These are phyloP conservation scores for Burhinus oedicnemus DNA, from an alignment of 2,113 vertebrate genomes.

Conservation along the genomic window DNA sequence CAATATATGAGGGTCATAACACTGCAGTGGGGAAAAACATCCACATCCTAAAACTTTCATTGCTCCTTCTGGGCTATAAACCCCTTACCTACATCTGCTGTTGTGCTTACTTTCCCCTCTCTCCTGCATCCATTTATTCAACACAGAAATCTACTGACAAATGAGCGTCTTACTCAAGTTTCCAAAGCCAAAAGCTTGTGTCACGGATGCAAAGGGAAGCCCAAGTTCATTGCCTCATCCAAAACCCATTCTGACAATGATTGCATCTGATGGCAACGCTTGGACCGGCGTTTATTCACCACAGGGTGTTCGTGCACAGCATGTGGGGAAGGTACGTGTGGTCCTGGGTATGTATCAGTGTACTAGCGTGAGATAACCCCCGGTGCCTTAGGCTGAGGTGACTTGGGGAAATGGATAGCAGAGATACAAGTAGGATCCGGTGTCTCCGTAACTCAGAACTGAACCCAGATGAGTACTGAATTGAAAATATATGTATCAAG, in stretches of 20 bases:
- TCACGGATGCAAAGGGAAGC: neutral
- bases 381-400: neutral
- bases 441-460: neutral
- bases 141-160: neutral
- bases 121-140: neutral
- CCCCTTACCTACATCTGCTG: neutral
- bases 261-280: neutral
- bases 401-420: neutral
- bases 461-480: neutral
- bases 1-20: neutral
- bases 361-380: neutral
- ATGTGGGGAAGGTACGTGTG: rapidly evolving
- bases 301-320: neutral
- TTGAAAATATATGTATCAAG: neutral
- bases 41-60: neutral
- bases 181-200: neutral
- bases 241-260: neutral
- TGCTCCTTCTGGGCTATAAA: neutral
- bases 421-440: neutral
- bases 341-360: neutral
- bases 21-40: neutral
- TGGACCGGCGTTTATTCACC: neutral
- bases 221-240: neutral
- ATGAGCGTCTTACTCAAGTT: neutral
- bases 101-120: neutral